phyloP scores from a whole-genome alignment of 2,113 vertebrate genomes.

The Misgurnus mizolepis region DNA sequence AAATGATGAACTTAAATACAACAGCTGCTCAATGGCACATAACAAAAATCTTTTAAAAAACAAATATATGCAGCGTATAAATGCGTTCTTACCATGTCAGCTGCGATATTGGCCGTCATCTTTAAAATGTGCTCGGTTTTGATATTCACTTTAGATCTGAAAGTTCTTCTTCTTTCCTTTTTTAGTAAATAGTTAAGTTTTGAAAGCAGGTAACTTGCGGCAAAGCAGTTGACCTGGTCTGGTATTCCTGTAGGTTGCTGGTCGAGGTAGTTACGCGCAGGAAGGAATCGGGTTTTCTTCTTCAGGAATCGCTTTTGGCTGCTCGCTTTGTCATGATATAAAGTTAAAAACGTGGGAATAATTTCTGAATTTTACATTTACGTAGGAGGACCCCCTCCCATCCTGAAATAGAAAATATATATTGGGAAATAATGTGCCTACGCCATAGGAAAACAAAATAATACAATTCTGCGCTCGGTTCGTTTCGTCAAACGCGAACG shows the following conservation, averaged over 20 bases:
- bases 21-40: too few relatives aligned
- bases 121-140: slow-evolving; percentile 54
- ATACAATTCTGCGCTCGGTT: slow-evolving; percentile 58
- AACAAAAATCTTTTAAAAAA: neutral
- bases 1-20: too few relatives aligned
- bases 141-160: slow-evolving; percentile 42
- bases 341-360: slow-evolving; percentile 35
- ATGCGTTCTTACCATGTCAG: slow-evolving; percentile 72
- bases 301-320: slow-evolving; percentile 57
- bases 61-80: neutral
- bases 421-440: slow-evolving; percentile 65
- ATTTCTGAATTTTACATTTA: slow-evolving; percentile 44
- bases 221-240: slow-evolving; percentile 47
- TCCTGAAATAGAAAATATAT: slow-evolving; percentile 62
- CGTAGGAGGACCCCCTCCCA: slow-evolving; percentile 64
- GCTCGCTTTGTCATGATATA: slow-evolving; percentile 48
- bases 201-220: slow-evolving; percentile 22
- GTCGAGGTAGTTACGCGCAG: slow-evolving; percentile 56
- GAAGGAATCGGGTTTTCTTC: slow-evolving; percentile 55
- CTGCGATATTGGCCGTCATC: slow-evolving; percentile 75
- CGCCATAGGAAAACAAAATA: slow-evolving; percentile 68
- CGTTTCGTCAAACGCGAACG: slow-evolving; percentile 26
- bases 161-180: slow-evolving; percentile 17
- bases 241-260: slow-evolving; percentile 45
- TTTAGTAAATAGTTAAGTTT: slow-evolving; percentile 9